Evolutionary conservation across 2,797 vertebrate genomes (phyloP), one percentile per base, ranked within the genome.

Genomic region (Vireo griseus): DNA sequence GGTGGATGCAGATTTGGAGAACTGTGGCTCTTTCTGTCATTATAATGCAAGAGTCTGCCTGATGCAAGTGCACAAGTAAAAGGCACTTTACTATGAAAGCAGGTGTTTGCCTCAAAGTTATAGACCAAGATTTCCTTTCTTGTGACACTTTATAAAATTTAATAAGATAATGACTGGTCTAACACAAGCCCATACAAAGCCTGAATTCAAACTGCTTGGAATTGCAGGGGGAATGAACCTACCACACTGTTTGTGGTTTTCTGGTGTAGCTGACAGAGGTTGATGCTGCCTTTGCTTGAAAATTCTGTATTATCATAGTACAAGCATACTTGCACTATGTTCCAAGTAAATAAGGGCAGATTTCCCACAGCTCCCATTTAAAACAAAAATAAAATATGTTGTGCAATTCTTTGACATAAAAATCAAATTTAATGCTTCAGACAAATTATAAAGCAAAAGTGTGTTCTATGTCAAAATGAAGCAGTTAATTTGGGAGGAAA

Each of bases 401-500:
- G 35, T 86, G 62, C 19, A 45, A 26, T 84, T 91, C 72, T 90
- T 71, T 62, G 76, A 88, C 68, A 73, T 81, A 83, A 94, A 94
- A 95, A 91, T 95, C n/a, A 93, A 84, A 62, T 11, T 2, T 45
- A 92, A 58, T 25, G 3, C 52, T 91, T 62, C 2, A 2, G 33
- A 76, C 81, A 88, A 92, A 59, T 51, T 80, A 45, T 13, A 69
- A 77, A 35, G 84, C 65, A 80, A 88, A 91, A 92, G 33, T 39
- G 33, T 35, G 31, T 62, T 51, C 35, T 33, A 6, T 72, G 66
- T 88, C 77, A 86, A 95, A 95, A 93, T 29, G 83, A 90, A 84
- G 79, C 48, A 59, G 87, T 84, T 96, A 88, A 94, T 94, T 94
- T 62, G 44, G 59, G 51, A 85, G 78, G 82, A 92, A 94, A 86